phyloP scores from a whole-genome alignment of 1,140 invertebrate species.

The Gryon sp. region DNA sequence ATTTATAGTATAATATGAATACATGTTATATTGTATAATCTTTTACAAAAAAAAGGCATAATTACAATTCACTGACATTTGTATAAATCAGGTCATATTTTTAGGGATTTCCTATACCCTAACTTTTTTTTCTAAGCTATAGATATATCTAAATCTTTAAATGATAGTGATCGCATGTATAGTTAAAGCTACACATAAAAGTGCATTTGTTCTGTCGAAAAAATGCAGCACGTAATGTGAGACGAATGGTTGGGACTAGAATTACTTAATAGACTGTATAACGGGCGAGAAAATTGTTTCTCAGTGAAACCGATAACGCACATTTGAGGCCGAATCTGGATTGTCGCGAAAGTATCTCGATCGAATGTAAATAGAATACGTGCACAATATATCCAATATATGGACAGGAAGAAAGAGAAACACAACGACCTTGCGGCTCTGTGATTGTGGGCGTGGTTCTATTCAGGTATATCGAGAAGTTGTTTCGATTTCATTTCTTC shows the following conservation, averaged over 20 bases:
- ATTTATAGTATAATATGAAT: too few relatives aligned
- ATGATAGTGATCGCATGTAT: constrained; percentile 41
- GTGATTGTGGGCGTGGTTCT: constrained; percentile 62
- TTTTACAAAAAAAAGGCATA: too few relatives aligned
- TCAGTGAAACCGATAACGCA: constrained; percentile 35
- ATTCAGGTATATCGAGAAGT: constrained; percentile 62
- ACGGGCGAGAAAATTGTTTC: constrained; percentile 39
- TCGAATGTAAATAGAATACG: constrained; percentile 54
- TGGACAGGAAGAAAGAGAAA: constrained; percentile 59
- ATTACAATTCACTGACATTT: too few relatives aligned
- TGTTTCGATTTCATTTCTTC: constrained; percentile 72
- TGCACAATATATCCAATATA: constrained; percentile 35
- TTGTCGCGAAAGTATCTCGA: constrained; percentile 46
- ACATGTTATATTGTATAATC: too few relatives aligned
- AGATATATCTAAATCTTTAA: too few relatives aligned
- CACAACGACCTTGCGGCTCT: constrained; percentile 70
- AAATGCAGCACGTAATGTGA: constrained; percentile 38
- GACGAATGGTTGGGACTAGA: constrained; percentile 36
- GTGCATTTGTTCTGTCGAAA: constrained; percentile 45
- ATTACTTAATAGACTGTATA: constrained; percentile 52
- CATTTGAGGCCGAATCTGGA: constrained; percentile 11
- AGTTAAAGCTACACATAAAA: constrained; percentile 13
- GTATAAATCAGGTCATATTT: too few relatives aligned
- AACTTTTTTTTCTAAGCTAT: too few relatives aligned
- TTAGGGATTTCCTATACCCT: too few relatives aligned